Evolutionary conservation across 2,113 vertebrate species (phyloP).

Genomic region (Charadrius vociferus): DNA sequence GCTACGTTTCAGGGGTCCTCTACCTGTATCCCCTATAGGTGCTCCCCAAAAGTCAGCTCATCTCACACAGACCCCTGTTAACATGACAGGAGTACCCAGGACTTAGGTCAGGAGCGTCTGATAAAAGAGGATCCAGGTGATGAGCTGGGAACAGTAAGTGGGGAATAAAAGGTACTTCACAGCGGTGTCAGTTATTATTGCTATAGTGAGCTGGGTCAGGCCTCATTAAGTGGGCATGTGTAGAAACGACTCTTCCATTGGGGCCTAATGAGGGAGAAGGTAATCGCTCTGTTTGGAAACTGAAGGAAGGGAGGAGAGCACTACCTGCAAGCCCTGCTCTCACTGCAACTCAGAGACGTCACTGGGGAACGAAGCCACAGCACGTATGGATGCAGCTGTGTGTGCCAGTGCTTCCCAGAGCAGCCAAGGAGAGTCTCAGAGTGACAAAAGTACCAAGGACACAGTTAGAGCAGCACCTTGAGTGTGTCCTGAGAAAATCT

Average conservation of each 20-base stretch:
- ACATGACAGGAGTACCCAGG: not conserved
- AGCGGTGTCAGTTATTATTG: not conserved
- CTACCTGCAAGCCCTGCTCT: not conserved
- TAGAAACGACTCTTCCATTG: not conserved
- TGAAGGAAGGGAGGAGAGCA: not conserved
- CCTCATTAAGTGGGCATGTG: accelerated
- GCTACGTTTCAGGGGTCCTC: not conserved
- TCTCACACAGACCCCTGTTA: not conserved
- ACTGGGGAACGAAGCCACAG: not conserved
- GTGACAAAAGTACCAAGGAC: not conserved
- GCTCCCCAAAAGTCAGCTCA: not conserved
- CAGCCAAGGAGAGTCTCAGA: not conserved
- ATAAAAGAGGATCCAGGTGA: not conserved
- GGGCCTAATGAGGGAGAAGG: not conserved
- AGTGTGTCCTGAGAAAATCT: not conserved
- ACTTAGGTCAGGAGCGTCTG: not conserved
- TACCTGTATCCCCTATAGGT: not conserved
- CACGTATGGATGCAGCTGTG: accelerated
- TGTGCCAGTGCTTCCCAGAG: not conserved
- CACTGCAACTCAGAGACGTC: not conserved
- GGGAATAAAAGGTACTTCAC: not conserved
- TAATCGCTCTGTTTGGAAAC: not conserved
- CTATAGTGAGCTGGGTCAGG: not conserved
- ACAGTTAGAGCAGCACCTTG: not conserved
- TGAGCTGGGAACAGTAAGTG: not conserved